Conservation (phyloP, 2,888 invertebrate genomes). For the Caenorhabditis sp. region DNA sequence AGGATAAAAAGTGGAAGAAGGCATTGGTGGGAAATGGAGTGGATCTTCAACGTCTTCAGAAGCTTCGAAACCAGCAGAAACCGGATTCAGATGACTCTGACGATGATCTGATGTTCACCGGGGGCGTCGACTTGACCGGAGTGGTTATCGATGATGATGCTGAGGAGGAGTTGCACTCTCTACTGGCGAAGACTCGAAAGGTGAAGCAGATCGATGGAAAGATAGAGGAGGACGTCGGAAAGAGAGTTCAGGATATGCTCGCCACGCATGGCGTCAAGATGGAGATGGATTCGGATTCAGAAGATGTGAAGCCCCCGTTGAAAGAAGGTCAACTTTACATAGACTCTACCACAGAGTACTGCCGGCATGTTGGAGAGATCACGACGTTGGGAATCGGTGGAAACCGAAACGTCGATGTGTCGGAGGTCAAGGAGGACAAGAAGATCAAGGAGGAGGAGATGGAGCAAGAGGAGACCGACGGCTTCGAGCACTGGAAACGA, state of each 20-base stretch:
- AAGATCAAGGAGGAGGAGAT: slow-evolving; percentile 60
- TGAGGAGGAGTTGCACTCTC: slow-evolving; percentile 78
- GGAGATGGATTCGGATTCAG: slow-evolving; percentile 73
- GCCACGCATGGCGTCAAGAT: slow-evolving; percentile 67
- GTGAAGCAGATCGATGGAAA: slow-evolving; percentile 65
- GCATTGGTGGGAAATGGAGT: slow-evolving; percentile 67
- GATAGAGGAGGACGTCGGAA: slow-evolving; percentile 62
- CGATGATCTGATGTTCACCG: slow-evolving; percentile 69
- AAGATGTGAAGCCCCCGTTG: slow-evolving; percentile 53
- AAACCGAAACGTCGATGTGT: slow-evolving; percentile 78
- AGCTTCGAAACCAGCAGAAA: slow-evolving; percentile 36
- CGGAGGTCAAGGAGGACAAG: slow-evolving; percentile 63
- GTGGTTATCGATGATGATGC: slow-evolving; percentile 82
- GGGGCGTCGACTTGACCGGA: slow-evolving; percentile 74
- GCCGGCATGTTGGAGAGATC: slow-evolving; percentile 77
- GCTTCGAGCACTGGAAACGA: slow-evolving; percentile 68
- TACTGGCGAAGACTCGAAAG: slow-evolving; percentile 76
- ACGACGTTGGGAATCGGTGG: slow-evolving; percentile 80
- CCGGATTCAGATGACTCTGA: slow-evolving; percentile 71
- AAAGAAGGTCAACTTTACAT: slow-evolving; percentile 73
- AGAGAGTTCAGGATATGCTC: slow-evolving; percentile 56
- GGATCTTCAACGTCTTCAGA: slow-evolving; percentile 69
- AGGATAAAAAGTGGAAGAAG: slow-evolving; percentile 66
- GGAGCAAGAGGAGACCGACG: slow-evolving; percentile 46
- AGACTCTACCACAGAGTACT: slow-evolving; percentile 82